Evolutionary conservation across 1,140 invertebrate species (phyloP), one percentile per base, ranked within the genome.

Genomic region (Dendroctonus valens): DNA sequence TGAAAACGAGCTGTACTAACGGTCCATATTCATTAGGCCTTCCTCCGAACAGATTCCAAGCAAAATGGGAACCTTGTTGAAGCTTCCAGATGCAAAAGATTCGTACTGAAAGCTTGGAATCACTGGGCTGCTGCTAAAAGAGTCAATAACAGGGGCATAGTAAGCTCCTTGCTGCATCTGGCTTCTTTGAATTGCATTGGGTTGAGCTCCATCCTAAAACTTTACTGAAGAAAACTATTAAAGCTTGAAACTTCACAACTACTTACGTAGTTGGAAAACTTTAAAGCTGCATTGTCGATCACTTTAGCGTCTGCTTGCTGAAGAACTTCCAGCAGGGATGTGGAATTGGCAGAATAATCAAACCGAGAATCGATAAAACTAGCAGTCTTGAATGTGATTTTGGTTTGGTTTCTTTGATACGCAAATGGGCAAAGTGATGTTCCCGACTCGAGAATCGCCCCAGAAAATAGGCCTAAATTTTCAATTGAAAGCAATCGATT

Each of bases 1-100:
- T 55, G 40, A n/a, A 12, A 62, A 12, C 53, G 59, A 2, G 26
- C 26, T 2, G 26, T 26, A 26, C 26, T 1, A 3, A 67, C 65
- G 11, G 44, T 54, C 15, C 41, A 60, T 60, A 15, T 11, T 62
- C 63, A 67, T 67, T 12, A 67, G n/a, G 38, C 65, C 60, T 60
- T 74, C 73, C 48, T 74, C 73, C 3, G 69, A 63, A 59, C 67
- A 69, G 49, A 70, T 67, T 11, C 73, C 73, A 38, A 74, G 70
- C 14, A 74, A 64, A 51, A 69, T 44, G 6, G 73, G 73, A 40
- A 74, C 71, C 46, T 50, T 12, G 42, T 69, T 71, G 41, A 70
- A 67, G 44, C 62, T 50, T 8, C 73, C 73, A 37, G 37, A 39
- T 46, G 52, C 53, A 9, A 74, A 44, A 41, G 50, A 14, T 46